Evolutionary conservation across 2,797 vertebrate species (phyloP).

Genomic region (Momotus momota): DNA sequence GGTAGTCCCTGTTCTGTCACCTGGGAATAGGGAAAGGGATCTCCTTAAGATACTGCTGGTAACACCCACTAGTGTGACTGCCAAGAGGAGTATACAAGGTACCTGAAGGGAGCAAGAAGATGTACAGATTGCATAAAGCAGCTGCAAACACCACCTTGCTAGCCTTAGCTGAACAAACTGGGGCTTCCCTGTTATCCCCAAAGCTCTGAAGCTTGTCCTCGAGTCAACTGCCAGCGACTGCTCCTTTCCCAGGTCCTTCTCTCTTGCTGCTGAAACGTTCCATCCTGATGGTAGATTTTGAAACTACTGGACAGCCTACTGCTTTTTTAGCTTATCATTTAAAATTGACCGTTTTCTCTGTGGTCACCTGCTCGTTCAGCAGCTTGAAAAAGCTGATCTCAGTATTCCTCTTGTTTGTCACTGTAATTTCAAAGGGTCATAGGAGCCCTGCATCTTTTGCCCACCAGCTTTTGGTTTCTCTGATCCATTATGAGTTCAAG

Average conservation of each 20-base stretch:
- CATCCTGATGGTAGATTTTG: background rate
- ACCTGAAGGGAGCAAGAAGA: background rate
- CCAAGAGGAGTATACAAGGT: background rate
- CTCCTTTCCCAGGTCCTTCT: background rate
- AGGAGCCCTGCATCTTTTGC: background rate
- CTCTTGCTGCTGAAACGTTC: background rate
- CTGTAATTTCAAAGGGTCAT: background rate
- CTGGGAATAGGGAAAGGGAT: background rate
- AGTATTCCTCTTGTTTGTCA: background rate
- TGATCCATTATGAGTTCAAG: background rate
- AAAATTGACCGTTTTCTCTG: background rate
- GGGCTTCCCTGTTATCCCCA: background rate
- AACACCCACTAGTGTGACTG: background rate
- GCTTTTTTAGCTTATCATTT: background rate
- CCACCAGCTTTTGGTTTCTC: background rate
- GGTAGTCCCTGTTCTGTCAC: background rate
- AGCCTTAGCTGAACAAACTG: background rate
- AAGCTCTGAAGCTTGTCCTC: background rate
- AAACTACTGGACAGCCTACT: background rate
- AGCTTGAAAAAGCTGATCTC: background rate
- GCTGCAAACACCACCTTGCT: background rate
- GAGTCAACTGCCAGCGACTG: background rate
- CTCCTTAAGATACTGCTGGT: background rate
- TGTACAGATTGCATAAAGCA: background rate
- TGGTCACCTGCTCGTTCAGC: background rate